Percentiles rank a stretch among this genome's conserved stretches.
Evolutionary conservation across 2,113 vertebrate genomes (phyloP).

Genomic region (Riparia riparia): DNA sequence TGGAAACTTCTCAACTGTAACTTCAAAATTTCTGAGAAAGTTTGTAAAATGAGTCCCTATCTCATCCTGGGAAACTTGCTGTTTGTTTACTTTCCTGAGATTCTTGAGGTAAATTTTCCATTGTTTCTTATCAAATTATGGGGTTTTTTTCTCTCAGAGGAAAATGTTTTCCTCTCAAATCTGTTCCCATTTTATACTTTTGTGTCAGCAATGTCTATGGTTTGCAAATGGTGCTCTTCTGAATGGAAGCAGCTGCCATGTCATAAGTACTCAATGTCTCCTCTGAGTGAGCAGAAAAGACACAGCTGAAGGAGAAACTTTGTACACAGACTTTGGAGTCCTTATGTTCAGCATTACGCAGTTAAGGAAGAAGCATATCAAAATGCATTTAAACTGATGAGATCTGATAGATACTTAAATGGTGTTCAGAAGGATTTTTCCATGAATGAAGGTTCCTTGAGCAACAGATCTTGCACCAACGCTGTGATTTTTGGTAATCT

Average conservation of each 20-base stretch:
- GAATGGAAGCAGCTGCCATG: conserved; percentile 57
- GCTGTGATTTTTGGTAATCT: neutral
- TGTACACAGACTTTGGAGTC: neutral
- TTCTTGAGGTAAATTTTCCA: neutral
- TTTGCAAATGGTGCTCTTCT: neutral
- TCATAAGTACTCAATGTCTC: neutral
- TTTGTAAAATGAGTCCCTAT: neutral
- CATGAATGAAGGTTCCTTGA: neutral
- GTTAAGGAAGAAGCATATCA: conserved; percentile 12
- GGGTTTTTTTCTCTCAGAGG: neutral
- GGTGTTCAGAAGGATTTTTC: neutral
- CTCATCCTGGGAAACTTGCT: neutral
- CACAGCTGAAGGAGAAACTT: neutral
- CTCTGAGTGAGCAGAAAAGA: neutral
- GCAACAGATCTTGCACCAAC: neutral
- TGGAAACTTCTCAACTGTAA: neutral
- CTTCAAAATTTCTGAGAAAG: neutral
- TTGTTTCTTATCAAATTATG: neutral
- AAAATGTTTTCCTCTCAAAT: neutral
- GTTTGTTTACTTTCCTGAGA: neutral
- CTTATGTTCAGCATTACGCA: conserved; percentile 34
- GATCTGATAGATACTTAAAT: neutral
- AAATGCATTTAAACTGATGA: conserved; percentile 20
- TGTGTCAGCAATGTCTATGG: neutral
- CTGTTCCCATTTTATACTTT: conserved; percentile 15